Percentiles rank a stretch among this genome's conserved stretches.
Evolutionary conservation across 2,797 vertebrate genomes (phyloP).

Genomic region (Manis crassicaudata): DNA sequence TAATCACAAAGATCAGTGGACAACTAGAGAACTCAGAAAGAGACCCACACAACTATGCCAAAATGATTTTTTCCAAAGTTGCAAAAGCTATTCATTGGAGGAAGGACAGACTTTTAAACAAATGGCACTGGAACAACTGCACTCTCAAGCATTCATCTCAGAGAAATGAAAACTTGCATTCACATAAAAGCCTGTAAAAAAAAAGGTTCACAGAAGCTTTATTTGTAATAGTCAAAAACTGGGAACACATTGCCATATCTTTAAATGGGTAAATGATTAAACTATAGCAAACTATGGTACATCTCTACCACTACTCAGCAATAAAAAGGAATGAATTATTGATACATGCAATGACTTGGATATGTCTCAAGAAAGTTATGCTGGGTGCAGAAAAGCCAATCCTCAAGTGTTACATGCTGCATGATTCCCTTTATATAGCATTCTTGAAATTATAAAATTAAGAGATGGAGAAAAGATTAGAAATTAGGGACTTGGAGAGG

Average conservation of each 20-base stretch:
- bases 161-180: background rate
- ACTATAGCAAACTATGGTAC: background rate
- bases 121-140: background rate
- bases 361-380: background rate
- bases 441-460: slow-evolving; percentile 13
- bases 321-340: background rate
- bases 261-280: background rate
- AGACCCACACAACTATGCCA: background rate
- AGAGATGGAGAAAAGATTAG: background rate
- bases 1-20: background rate
- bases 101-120: slow-evolving; percentile 3
- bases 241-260: background rate
- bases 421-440: background rate
- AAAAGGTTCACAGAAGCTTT: background rate
- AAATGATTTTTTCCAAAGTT: background rate
- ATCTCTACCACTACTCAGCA: background rate
- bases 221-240: background rate
- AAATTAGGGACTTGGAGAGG: background rate
- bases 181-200: background rate
- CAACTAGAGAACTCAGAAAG: background rate
- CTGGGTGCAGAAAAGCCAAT: background rate
- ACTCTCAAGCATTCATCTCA: background rate
- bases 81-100: background rate
- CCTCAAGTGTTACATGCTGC: background rate
- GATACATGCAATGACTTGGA: background rate